Evolutionary conservation across 2,797 vertebrate species (phyloP).

Genomic region (Cirrhinus molitorella): DNA sequence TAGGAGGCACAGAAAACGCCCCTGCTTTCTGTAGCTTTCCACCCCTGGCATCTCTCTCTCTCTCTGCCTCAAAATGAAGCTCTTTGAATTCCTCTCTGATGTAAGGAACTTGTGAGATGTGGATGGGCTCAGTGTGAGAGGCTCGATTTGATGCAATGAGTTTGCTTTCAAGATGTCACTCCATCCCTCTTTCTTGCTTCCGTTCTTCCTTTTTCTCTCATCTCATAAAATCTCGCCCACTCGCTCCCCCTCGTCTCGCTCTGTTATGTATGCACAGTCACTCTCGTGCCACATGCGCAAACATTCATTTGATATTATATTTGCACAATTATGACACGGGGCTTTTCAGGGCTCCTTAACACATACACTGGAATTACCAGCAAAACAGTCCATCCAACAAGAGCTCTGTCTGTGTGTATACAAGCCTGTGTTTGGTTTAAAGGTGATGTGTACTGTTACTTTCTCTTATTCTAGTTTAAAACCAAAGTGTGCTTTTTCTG

Average conservation of each 20-base stretch:
- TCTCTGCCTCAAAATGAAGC: constrained; percentile 63
- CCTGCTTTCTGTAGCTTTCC: constrained; percentile 27
- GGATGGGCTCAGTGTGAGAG: constrained; percentile 53
- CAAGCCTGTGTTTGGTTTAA: not conserved
- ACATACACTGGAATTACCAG: constrained; percentile 46
- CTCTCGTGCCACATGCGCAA: constrained; percentile 53
- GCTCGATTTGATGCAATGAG: constrained; percentile 59
- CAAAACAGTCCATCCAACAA: constrained; percentile 29
- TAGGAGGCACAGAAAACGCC: not conserved
- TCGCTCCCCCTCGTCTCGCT: constrained; percentile 45
- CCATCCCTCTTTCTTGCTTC: constrained; percentile 32
- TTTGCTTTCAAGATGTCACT: constrained; percentile 49
- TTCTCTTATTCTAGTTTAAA: not conserved
- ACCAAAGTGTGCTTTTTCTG: not conserved
- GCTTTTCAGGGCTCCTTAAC: constrained; percentile 27
- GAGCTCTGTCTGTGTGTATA: constrained; percentile 19
- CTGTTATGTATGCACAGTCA: constrained; percentile 62
- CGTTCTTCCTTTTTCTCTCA: constrained; percentile 28
- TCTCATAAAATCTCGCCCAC: constrained; percentile 48
- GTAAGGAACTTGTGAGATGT: constrained; percentile 58
- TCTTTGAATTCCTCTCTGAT: constrained; percentile 64
- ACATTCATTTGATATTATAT: constrained; percentile 57
- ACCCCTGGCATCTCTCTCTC: constrained; percentile 16
- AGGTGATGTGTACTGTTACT: not conserved
- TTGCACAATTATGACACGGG: constrained; percentile 58